Base-by-base conservation (phyloP, 2,888 invertebrate genomes). In the Belgica antarctica region DNA sequence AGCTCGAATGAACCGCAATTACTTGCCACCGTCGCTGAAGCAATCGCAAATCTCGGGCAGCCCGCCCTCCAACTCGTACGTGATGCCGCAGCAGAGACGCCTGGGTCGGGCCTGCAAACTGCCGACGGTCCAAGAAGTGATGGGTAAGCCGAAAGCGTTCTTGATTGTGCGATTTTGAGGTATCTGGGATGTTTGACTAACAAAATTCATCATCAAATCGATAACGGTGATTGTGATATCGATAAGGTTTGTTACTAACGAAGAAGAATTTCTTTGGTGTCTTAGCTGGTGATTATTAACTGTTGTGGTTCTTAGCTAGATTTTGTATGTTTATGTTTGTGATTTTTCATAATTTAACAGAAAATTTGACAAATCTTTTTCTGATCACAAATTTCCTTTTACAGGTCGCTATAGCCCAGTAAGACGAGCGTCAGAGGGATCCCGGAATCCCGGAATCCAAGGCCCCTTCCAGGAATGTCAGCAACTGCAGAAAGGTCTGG, bases 361-460 rank as follows among this genome's bases (percentile, higher is more conserved):
- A 62, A 34, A 28, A 8, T 28, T 62, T 22, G 24, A 28, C 10
- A 10, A 24, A 46, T 5, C 19, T 12, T n/a, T 25, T 2, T 22
- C 22, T n/a, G 25, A 65, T 8, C 5, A 28, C 22, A 41, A 59
- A 19, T 19, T 46, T 15, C n/a, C 12, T 63, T 17, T 36, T 7
- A 28, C 74, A 80, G 80, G 80, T 75, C 80, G 95, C 19, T 96
- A 92, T 78, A 94, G 94, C 72, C 96, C 95, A 0, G 94, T 95
- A 12, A 85, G 96, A 1, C 84, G 96, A 73, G 94, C 94, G 7
- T 91, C 90, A 72, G 96, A 96, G 72, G 80, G 83, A 52, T 82
- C 82, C 10, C 82, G 79, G 72, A 83, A 75, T 76, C 82, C 79
- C 68, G 85, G 80, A 77, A 85, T 82, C 78, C 86, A 83, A 75